Evolutionary conservation across 1,140 invertebrate genomes (phyloP), one percentile per base, ranked within the genome.

Genomic region (Pachyrhynchus sulphureomaculatus): DNA sequence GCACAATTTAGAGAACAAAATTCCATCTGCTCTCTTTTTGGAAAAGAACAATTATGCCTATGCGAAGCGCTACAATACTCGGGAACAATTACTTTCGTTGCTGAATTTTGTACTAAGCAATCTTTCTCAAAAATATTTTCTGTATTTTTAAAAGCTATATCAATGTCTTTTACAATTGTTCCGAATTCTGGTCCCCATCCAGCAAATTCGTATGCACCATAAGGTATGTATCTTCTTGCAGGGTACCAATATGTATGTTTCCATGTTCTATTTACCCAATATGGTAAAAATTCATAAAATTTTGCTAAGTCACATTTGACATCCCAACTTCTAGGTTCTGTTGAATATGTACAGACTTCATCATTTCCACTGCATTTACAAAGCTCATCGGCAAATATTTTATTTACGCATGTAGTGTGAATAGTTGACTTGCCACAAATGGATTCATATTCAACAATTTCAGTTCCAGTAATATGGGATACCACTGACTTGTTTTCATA

Each of bases 231-330:
- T 37, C 54, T 33, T 48, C 18, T 47, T 21, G 54, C 54, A 1
- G 42, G 41, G 26, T 47, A 47, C 54, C 54, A 57, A 37, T 20
- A 47, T 4, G 54, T 57, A 23, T 15, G 12, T 12, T 32, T 17
- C 24, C 3, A n/a, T 13, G n/a, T 32, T 21, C 13, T 32, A 48
- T 26, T 26, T 48, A 18, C 8, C 20, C 42, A 23, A 20, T 23
- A 45, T n/a, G 24, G n/a, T 13, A 32, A 48, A 15, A 18, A 4
- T 15, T 26, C 45, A 13, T 15, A 48, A 26, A 48, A 29, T 8
- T 21, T 48, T 10, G 13, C 17, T 32, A 48, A 32, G 18, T 32
- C 21, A 13, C 45, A 48, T 29, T n/a, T 15, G 8, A 0, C 4
- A 17, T 29, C 45, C 29, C 24, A 26, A n/a, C n/a, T 48, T 13